phyloP scores from a whole-genome alignment of 2,888 invertebrate genomes.

The Ceriagrion tenellum region DNA sequence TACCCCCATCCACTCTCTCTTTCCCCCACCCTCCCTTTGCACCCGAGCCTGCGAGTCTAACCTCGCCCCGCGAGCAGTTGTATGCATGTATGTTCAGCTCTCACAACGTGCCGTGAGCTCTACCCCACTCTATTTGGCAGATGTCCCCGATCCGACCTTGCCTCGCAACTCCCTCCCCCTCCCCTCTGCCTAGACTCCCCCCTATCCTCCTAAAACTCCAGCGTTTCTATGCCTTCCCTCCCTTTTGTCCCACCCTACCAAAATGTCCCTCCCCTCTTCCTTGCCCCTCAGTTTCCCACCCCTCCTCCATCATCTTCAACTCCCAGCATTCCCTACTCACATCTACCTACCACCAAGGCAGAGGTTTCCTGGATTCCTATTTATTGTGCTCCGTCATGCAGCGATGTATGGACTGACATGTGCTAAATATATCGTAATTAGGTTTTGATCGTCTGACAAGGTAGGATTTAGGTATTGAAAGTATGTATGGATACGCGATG shows the following conservation, averaged over 20 bases:
- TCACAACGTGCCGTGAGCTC: background rate
- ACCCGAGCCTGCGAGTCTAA: background rate
- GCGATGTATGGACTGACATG: no score
- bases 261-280: background rate
- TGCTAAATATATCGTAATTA: no score
- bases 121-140: slow-evolving; percentile 28
- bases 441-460: no score
- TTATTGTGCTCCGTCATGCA: no score
- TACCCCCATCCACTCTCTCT: background rate
- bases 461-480: no score
- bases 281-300: background rate
- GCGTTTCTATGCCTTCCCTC: no score
- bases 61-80: background rate
- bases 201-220: background rate
- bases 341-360: no score
- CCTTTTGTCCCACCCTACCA: background rate
- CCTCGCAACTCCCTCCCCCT: background rate
- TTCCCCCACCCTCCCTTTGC: background rate
- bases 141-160: background rate
- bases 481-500: no score
- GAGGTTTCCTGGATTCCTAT: no score
- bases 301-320: background rate
- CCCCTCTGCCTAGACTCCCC: no score
- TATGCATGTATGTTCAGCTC: background rate
- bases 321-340: no score